Evolutionary conservation across 2,888 invertebrate genomes (phyloP).

Genomic region (Beris morrisii): DNA sequence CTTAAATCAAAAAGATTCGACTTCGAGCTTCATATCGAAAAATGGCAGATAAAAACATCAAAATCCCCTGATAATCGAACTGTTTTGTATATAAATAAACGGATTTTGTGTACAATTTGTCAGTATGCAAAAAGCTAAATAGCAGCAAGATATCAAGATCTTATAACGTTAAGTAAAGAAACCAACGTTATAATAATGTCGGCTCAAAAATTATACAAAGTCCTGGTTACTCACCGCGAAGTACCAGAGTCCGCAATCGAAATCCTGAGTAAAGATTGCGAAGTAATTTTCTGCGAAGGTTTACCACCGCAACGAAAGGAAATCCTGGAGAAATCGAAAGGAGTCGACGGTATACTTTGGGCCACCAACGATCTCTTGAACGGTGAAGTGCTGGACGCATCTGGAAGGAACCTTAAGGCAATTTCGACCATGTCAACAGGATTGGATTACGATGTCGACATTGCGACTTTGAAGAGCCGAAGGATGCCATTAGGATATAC

Average conservation of each 20-base stretch:
- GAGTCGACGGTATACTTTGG: constrained; percentile 54
- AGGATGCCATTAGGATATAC: constrained; percentile 79
- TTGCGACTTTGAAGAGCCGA: constrained; percentile 68
- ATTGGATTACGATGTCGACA: constrained; percentile 74
- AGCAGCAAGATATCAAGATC: too few relatives aligned
- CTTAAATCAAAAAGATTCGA: too few relatives aligned
- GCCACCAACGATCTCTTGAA: constrained; percentile 47
- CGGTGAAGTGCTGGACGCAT: constrained; percentile 50
- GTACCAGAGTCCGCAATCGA: neutral
- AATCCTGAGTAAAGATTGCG: constrained; percentile 49
- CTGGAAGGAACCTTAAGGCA: constrained; percentile 69
- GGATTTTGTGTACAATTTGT: too few relatives aligned
- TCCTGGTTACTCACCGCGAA: neutral
- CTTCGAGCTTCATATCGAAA: too few relatives aligned
- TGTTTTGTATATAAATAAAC: too few relatives aligned
- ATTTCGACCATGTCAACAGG: constrained; percentile 87
- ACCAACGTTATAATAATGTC: neutral
- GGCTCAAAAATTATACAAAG: neutral
- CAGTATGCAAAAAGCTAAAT: too few relatives aligned
- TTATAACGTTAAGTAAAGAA: too few relatives aligned
- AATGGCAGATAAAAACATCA: too few relatives aligned
- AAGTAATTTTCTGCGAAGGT: constrained; percentile 47
- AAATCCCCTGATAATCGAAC: too few relatives aligned
- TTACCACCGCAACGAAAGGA: constrained; percentile 48
- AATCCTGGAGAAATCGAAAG: constrained; percentile 49